Evolutionary conservation across 2,113 vertebrate species (phyloP), one percentile per base, ranked within the genome.

Genomic region (Natator depressus): DNA sequence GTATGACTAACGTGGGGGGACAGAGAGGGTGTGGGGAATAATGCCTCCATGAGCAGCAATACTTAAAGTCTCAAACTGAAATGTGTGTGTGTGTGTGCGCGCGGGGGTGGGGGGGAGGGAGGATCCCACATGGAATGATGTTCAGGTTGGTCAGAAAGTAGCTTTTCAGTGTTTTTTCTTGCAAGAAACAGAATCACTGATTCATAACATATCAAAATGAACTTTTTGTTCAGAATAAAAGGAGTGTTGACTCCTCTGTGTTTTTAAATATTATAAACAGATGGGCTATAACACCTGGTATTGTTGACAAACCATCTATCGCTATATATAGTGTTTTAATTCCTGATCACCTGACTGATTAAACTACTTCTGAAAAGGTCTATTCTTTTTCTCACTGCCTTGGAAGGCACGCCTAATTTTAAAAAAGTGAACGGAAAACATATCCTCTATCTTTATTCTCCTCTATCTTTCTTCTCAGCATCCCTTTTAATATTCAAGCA

Each of bases 341-440:
- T 88, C 42, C 86, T 8, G 89, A 49, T 1, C 0, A 57, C 1
- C 0, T 10, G 3, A 25, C 0, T 76, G 4, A 2, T 85, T 95
- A 51, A 47, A 1, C 2, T 0, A 0, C 47, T 4, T 2, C 3
- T 59, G 75, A 14, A 3, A 75, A 35, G 62, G 80, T 51, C 46
- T 92, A 59, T 50, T 5, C 16, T 0, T 80, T 83, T 90, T 78
- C 11, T 35, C 91, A 53, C 25, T 94, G 1, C 42, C 2, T 55
- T 91, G 3, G 2, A 1, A 83, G 3, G 22, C 38, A 47, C 75
- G 29, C 75, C 59, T 75, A 35, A 65, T 62, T 72, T 72, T 80
- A 78, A 57, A 31, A 88, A 80, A 1, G 4, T 46, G 14, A 89
- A 4, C 46, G 46, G 85, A 42, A 57, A 80, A 42, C 1, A 47